Evolutionary conservation across 2,888 invertebrate genomes (phyloP).

Genomic region (Kryphioiulus occultus): DNA sequence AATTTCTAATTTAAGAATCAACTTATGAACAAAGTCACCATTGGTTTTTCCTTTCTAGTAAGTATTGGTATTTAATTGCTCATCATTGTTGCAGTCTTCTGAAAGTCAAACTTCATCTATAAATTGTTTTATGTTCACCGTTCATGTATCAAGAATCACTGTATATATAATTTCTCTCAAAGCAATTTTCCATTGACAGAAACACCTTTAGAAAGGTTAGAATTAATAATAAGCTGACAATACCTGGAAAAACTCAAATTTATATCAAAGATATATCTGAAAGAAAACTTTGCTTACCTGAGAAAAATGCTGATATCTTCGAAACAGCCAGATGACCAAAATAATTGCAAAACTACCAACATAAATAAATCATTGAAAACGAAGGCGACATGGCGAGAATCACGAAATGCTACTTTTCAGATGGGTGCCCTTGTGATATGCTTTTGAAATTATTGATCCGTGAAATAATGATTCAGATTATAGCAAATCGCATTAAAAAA

Average conservation of each 20-base stretch:
- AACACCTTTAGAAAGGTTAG: too few relatives aligned
- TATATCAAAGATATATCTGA: not conserved
- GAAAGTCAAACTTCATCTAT: too few relatives aligned
- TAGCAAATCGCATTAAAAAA: not conserved
- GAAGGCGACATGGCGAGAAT: not conserved
- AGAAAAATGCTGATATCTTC: slow-evolving; percentile 51
- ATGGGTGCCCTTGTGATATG: not conserved
- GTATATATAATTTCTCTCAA: too few relatives aligned
- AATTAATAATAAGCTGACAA: too few relatives aligned
- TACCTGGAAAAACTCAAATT: too few relatives aligned
- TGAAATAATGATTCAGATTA: not conserved
- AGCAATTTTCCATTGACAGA: too few relatives aligned
- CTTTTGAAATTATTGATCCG: not conserved
- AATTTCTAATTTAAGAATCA: not conserved
- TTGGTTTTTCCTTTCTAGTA: too few relatives aligned
- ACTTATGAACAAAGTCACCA: too few relatives aligned
- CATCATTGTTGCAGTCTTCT: too few relatives aligned
- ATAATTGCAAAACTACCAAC: slow-evolving; percentile 45
- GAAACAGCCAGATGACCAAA: slow-evolving; percentile 50
- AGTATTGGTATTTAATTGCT: too few relatives aligned
- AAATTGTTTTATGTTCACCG: too few relatives aligned
- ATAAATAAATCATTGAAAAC: slow-evolving; percentile 42
- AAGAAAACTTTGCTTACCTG: slow-evolving; percentile 43
- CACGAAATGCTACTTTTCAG: not conserved
- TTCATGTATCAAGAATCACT: too few relatives aligned